Conservation (phyloP, 2,888 invertebrate species). For the Drosophila kambysellisi region DNA sequence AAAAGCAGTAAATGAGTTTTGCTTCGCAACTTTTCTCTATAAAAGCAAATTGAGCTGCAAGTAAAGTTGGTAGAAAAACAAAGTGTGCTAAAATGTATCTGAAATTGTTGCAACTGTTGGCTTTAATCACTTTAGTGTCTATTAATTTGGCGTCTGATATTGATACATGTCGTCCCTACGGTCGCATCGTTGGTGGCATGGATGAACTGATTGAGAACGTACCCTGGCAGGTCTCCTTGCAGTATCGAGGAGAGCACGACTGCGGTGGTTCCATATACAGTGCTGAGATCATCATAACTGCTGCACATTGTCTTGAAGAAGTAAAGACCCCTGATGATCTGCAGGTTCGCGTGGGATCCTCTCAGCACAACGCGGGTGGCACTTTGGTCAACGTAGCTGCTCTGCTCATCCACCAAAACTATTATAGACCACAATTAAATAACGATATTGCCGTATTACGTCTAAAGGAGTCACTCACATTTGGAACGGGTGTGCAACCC, state of each 20-base stretch:
- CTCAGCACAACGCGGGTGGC: conserved; percentile 75
- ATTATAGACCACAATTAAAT: conserved; percentile 67
- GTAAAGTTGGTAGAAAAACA: neutral
- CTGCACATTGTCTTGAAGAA: conserved; percentile 86
- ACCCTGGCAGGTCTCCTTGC: conserved; percentile 67
- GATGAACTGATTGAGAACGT: conserved; percentile 53
- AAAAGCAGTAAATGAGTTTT: neutral
- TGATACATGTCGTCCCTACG: neutral
- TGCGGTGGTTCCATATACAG: conserved; percentile 86
- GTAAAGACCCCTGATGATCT: neutral
- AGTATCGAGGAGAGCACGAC: conserved; percentile 83
- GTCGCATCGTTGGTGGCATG: conserved; percentile 69
- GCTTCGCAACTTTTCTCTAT: conserved; percentile 1
- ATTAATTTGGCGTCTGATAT: neutral
- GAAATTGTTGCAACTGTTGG: neutral
- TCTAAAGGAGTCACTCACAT: conserved; percentile 84
- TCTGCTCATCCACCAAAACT: conserved; percentile 84
- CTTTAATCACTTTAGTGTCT: neutral
- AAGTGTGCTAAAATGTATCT: conserved; percentile 8
- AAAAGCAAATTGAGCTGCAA: neutral
- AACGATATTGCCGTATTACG: conserved; percentile 85
- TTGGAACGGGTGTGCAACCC: conserved; percentile 80
- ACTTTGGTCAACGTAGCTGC: conserved; percentile 31
- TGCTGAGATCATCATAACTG: conserved; percentile 86
- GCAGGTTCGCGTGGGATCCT: conserved; percentile 86